phyloP scores from a whole-genome alignment of 2,797 vertebrate species.

The Liasis olivaceus region DNA sequence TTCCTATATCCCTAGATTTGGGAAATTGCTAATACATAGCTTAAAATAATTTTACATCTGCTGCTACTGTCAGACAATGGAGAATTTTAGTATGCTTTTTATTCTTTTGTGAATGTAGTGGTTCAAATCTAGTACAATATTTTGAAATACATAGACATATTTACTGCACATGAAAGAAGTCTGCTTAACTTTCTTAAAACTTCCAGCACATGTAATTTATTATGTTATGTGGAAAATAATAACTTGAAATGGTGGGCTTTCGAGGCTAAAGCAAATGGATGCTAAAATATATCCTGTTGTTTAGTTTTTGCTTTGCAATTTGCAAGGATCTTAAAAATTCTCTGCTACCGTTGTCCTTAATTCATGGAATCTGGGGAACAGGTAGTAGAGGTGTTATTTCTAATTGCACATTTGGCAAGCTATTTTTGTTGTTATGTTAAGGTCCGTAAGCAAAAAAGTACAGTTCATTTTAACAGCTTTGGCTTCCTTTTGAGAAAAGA shows the following conservation, averaged over 20 bases:
- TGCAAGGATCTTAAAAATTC: not conserved
- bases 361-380: not conserved
- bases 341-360: not conserved
- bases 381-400: not conserved
- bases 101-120: not conserved
- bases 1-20: not conserved
- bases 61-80: not conserved
- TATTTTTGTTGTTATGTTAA: not conserved
- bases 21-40: not conserved
- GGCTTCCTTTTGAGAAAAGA: not conserved
- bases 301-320: not conserved
- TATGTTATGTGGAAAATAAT: not conserved
- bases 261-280: not conserved
- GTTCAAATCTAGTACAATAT: not conserved
- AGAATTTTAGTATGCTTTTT: not conserved
- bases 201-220: not conserved
- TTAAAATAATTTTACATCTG: not conserved
- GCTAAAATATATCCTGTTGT: not conserved
- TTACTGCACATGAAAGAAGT: not conserved
- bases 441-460: not conserved
- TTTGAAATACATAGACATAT: not conserved
- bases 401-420: not conserved
- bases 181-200: not conserved
- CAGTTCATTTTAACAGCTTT: not conserved
- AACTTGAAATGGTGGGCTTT: not conserved